phyloP scores from a whole-genome alignment of 1,140 invertebrate species.

The Drosophila pseudoananassae region DNA sequence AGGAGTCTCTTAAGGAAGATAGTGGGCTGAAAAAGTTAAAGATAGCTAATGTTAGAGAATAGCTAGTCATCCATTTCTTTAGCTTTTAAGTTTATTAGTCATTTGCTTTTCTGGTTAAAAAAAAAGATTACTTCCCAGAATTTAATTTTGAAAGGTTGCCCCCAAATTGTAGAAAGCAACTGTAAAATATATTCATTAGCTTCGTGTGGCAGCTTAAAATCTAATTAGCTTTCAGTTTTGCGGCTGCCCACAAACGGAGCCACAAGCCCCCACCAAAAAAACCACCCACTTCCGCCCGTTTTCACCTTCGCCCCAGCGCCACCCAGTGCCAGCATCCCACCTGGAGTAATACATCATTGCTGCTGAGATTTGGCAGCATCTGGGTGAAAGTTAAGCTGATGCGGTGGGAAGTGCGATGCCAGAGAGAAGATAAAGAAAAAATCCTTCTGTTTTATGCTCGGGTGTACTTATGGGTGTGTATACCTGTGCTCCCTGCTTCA shows the following conservation, averaged over 20 bases:
- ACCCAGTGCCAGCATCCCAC: not conserved
- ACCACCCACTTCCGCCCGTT: constrained; percentile 42
- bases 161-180: constrained; percentile 22
- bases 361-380: constrained; percentile 64
- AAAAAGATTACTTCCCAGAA: not conserved
- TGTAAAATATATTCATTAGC: constrained; percentile 58
- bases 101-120: not conserved
- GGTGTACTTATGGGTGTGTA: constrained; percentile 5
- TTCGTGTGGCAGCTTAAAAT: constrained; percentile 59
- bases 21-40: not conserved
- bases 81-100: not conserved
- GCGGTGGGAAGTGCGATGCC: not conserved
- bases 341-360: constrained; percentile 71
- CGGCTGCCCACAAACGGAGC: constrained; percentile 45
- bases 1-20: constrained; percentile 4
- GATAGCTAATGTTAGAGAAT: too few species aligned
- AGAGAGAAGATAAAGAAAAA: constrained; percentile 32
- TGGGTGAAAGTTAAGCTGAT: constrained; percentile 31
- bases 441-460: constrained; percentile 65
- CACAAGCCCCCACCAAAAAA: constrained; percentile 20
- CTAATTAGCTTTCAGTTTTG: constrained; percentile 76
- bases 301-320: not conserved
- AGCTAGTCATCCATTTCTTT: too few species aligned
- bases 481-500: constrained; percentile 36
- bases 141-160: not conserved